Evolutionary conservation across 2,113 vertebrate species (phyloP), one percentile per base, ranked within the genome.

Genomic region (Dipodomys ordii): DNA sequence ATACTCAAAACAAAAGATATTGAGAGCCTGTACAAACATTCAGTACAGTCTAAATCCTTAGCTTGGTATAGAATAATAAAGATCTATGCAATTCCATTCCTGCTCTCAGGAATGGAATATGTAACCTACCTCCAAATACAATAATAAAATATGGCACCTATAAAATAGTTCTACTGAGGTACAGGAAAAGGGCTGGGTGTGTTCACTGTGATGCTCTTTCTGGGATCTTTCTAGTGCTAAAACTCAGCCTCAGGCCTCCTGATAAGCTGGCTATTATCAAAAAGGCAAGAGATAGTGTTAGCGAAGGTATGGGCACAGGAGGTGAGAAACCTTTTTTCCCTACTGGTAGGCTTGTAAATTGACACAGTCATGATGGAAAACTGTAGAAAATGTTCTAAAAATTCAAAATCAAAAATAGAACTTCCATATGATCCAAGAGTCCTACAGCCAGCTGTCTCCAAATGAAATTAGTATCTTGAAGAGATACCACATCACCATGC

Each of bases 1-100:
- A 6, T 53, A 91, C 79, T 82, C 16, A 85, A 92, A 83, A 90
- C 20, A 71, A 86, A 77, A 32, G n/a, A 88, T 4, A 49, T 39
- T 57, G 86, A 49, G 78, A 69, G 79, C n/a, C 25, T 39, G 30
- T 62, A 18, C 30, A 20, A 13, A 68, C 73, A 62, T 62, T 57
- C 73, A 60, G 39, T 57, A 53, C 20, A 77, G n/a, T 80, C 57
- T 68, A 68, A 28, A 60, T 64, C 76, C 23, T 67, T 76, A 72
- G 90, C n/a, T 89, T 91, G 23, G 32, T n/a, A 5, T 8, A 9
- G 12, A 11, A 71, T 85, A 23, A 80, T 68, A 79, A 72, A 72
- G 44, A 78, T 8, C 12, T 49, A 22, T 22, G 53, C 15, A 46
- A 49, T 62, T 73, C 44, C 49, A 32, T 7, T 15, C 28, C 32